phyloP scores from a whole-genome alignment of 92 coral and sea anemone genomes.

The Actinostola sp. region DNA sequence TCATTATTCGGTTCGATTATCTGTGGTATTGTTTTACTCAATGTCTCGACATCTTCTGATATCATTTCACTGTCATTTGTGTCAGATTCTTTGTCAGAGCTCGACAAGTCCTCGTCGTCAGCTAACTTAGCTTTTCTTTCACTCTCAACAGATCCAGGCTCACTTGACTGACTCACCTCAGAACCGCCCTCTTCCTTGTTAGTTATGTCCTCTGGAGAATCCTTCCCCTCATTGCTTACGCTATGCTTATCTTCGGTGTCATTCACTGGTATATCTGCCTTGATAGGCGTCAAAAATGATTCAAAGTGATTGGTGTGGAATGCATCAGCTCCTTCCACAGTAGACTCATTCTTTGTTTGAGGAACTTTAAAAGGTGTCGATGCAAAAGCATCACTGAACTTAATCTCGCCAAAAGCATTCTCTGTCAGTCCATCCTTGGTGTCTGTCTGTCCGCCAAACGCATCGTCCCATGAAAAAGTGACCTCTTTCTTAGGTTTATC shows the following conservation, averaged over 20 bases:
- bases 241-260: not conserved
- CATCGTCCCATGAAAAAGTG: slow-evolving; percentile 58
- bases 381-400: slow-evolving; percentile 36
- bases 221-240: not conserved
- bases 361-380: slow-evolving; percentile 20
- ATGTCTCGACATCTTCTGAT: not conserved
- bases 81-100: slow-evolving; percentile 10
- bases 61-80: not conserved
- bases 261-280: not conserved
- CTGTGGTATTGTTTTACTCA: not conserved
- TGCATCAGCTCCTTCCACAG: not conserved
- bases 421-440: slow-evolving; percentile 18
- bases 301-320: not conserved
- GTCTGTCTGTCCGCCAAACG: slow-evolving; percentile 31
- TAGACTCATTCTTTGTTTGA: slow-evolving; percentile 6
- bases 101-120: not conserved
- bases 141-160: not conserved
- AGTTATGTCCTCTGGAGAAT: not conserved
- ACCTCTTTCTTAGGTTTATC: slow-evolving; percentile 37
- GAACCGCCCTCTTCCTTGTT: not conserved
- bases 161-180: not conserved
- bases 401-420: not conserved
- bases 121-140: not conserved
- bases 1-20: slow-evolving; percentile 16
- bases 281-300: not conserved